Evolutionary conservation across 2,888 invertebrate genomes (phyloP), one percentile per base, ranked within the genome.

Genomic region (Ptychoptera contaminata): DNA sequence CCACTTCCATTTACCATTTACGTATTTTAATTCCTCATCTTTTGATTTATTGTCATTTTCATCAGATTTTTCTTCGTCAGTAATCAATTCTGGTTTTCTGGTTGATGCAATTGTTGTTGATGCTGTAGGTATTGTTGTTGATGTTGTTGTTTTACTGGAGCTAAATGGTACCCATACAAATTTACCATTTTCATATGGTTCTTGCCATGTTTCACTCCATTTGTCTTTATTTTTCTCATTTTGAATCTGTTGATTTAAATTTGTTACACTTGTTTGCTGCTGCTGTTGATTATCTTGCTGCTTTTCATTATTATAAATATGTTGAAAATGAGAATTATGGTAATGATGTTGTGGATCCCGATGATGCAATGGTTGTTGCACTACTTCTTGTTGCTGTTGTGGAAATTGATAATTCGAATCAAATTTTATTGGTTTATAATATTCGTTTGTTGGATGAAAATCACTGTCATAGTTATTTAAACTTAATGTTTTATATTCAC

Each of bases 1-100:
- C 42, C 42, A 42, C 34, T 42, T 16, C 42, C 42, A 42, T 42
- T 42, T 42, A 2, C 42, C 42, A 8, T 34, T 42, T 12, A 34
- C 16, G 34, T 42, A 34, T 42, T 23, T 16, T 1, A 9, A 35
- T 12, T 23, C 23, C 3, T 23, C 23, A 23, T 7, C 23, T 23
- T 23, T 23, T 23, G 3, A 7, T 23, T 23, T 23, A 23, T 23
- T 23, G 3, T 23, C 23, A 23, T 23, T 23, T 5, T 23, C 23
- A 23, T 23, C 7, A 3, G 23, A 23, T 23, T 23, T 23, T 23
- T 23, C 4, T 7, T 23, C 23, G 7, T 23, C 23, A 23, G 7
- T 7, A 5, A 23, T 5, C 23, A 23, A 23, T 3, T 3, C 4
- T 7, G 3, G 23, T 23, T 23, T 23, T 12, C 16, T 12, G 11